Evolutionary conservation across 2,888 invertebrate genomes (phyloP), one percentile per base, ranked within the genome.

Genomic region (Eulithis testata): DNA sequence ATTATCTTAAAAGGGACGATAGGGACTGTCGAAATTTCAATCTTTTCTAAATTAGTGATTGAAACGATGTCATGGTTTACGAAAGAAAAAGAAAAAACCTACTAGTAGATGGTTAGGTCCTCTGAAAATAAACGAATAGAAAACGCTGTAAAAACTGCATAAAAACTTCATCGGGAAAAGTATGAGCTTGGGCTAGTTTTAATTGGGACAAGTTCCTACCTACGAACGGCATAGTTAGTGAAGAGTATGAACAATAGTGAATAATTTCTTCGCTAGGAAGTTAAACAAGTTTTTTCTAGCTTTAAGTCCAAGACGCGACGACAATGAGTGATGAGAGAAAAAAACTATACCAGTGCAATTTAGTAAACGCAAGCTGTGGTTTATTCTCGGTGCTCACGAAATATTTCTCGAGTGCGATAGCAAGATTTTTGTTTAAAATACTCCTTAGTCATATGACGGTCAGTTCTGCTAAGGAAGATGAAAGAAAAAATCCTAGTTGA

Each of bases 1-100:
- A 85, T 84, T 85, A 84, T 81, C 74, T 79, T 82, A 79, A 83
- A 81, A 81, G 80, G 75, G 74, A 76, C 71, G 76, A 74, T 63
- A 57, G 69, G 63, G 73, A 70, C 72, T 71, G 74, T 70, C 66
- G 73, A 74, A 76, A 78, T 80, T 78, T 74, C 75, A 74, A 76
- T 74, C 75, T 74, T 75, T 73, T 77, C 72, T 73, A 73, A 74
- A 80, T 79, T 76, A 76, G 71, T 60, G 61, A 65, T 69, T 61
- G 52, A 14, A 50, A 50, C 59, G 59, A 31, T 51, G 44, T 43
- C 40, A 11, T 40, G 49, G 40, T 49, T 43, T 11, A n/a, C 37
- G 45, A 31, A 31, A 40, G 14, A 5, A 57, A 57, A 57, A 57
- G 52, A n/a, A 40, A 43, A 7, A 9, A 11, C 14, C 43, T 11